Evolutionary conservation across 2,113 vertebrate species (phyloP), one percentile per base, ranked within the genome.

Genomic region (Saguinus midas): DNA sequence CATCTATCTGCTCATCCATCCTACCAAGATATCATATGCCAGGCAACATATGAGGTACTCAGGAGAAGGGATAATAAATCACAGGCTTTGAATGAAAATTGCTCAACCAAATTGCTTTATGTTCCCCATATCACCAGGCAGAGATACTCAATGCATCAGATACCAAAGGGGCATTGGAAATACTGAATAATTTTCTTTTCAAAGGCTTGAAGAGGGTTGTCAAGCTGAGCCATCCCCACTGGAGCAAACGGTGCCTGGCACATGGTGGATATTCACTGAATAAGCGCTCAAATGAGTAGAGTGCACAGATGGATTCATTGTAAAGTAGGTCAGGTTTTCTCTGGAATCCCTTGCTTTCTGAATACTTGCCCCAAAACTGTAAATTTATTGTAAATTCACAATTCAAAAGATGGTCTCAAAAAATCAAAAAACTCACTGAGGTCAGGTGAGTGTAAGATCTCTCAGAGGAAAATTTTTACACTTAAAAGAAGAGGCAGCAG

Each of bases 21-120:
- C 40, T 66, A 40, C 50, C n/a, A 68, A 86, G 23, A 14, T 6
- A 37, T 48, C 40, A 72, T 23, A 80, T 20, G 1, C 61, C 25
- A 6, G 3, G 48, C 76, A 82, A 57, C 17, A 32, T 32, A 75
- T n/a, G 72, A 43, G 20, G 25, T 89, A 58, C 35, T 93, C 25
- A 29, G 35, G 43, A 66, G 16, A 91, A 79, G 94, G 83, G 58
- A 87, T 52, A 88, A 91, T 81, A 80, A 95, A 66, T 68, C 61
- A 35, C 29, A 73, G 23, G 0, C 9, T 40, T 37, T 48, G n/a
- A 79, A 79, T 25, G 61, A 75, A 91, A 58, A 4, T 50, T 92
- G 37, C 68, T 95, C 32, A 55, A 0, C 66, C 61, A 61, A 93
- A 81, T 81, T 55, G 4, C 48, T 58, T 79, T 45, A 21, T 37